Percentiles rank a stretch among this genome's conserved stretches.
Conservation (phyloP, 2,113 vertebrate species). For the Ailuropoda melanoleuca region DNA sequence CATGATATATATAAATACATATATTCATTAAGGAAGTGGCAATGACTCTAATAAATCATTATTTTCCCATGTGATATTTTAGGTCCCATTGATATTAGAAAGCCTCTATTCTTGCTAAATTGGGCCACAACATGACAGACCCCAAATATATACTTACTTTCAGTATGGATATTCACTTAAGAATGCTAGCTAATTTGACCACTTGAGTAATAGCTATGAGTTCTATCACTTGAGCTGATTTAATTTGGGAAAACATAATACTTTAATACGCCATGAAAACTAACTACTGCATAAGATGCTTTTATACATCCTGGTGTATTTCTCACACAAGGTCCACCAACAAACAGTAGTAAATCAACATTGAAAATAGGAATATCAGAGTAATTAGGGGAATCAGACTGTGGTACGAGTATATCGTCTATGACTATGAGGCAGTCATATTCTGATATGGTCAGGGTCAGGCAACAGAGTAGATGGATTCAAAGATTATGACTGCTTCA, state of each 20-base stretch:
- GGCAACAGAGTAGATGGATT: background rate
- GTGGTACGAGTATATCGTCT: no score
- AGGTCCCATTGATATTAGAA: background rate
- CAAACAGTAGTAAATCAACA: background rate
- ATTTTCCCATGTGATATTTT: background rate
- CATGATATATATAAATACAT: background rate
- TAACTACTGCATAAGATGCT: background rate
- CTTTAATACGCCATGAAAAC: background rate
- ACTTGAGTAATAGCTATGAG: background rate
- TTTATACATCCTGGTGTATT: background rate
- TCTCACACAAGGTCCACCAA: background rate
- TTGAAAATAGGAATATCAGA: background rate
- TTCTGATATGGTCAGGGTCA: background rate
- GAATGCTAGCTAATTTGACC: background rate
- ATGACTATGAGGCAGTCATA: background rate
- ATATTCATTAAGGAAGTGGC: background rate
- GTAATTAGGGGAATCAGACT: background rate
- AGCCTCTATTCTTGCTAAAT: background rate
- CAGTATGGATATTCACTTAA: background rate
- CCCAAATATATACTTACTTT: background rate
- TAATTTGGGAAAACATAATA: background rate
- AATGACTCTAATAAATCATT: background rate
- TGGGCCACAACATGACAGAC: background rate
- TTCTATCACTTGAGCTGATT: background rate
- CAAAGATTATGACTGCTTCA: background rate